A percentile compares a stretch with the other conserved stretches of the same genome.
Evolutionary conservation across 2,888 invertebrate species (phyloP).

Genomic region (Harpagoxenus sublaevis): DNA sequence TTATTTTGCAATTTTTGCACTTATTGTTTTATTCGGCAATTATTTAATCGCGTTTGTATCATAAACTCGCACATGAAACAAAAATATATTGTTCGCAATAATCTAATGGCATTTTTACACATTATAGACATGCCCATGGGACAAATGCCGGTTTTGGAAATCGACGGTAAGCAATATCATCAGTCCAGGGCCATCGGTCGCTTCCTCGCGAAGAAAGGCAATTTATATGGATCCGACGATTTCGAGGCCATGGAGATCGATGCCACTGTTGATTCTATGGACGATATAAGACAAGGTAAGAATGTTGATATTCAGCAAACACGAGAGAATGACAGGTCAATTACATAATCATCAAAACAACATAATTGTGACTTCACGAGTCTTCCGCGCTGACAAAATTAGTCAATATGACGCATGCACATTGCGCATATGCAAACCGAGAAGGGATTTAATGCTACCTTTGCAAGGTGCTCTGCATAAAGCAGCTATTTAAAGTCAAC

Average conservation of each 20-base stretch:
- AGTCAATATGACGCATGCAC: neutral
- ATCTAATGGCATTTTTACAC: neutral
- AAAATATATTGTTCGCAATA: neutral
- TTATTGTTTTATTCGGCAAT: neutral
- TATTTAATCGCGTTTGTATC: neutral
- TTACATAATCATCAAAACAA: constrained; percentile 9
- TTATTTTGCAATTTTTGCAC: neutral
- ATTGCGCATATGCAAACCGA: neutral
- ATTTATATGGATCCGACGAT: constrained; percentile 87
- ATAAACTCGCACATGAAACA: neutral
- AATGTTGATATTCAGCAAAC: too few relatives aligned
- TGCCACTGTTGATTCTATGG: constrained; percentile 86
- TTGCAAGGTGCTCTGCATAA: neutral
- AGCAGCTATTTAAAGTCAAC: neutral
- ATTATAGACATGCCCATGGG: constrained; percentile 86
- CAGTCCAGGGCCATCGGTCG: constrained; percentile 87
- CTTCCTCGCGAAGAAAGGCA: constrained; percentile 87
- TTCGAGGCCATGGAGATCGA: constrained; percentile 87
- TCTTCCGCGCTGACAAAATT: neutral
- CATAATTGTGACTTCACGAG: neutral
- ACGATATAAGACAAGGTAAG: constrained; percentile 87
- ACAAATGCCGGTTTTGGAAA: constrained; percentile 86
- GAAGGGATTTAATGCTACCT: neutral
- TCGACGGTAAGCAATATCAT: constrained; percentile 85
- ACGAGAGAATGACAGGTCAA: neutral